Evolutionary conservation across 2,888 invertebrate genomes (phyloP), one percentile per base, ranked within the genome.

Genomic region (Eurois occulta): DNA sequence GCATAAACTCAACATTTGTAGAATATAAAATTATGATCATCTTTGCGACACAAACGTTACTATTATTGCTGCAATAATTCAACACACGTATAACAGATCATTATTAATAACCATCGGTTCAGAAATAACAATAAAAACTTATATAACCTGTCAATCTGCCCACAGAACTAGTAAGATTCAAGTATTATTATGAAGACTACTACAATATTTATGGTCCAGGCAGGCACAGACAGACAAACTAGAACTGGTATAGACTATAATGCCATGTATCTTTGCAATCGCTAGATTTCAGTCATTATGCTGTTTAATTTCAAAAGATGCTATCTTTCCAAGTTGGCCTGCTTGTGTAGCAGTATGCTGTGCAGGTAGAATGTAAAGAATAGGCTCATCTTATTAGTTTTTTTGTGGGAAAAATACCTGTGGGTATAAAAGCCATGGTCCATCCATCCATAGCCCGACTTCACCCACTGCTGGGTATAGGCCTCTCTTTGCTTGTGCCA

Each of bases 241-340:
- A n/a, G n/a, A n/a, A n/a, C n/a, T n/a, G n/a, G n/a, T 66, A 81
- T 77, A 84, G 66, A 75, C 66, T 16, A 43, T 84, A 84, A 84
- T 84, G 75, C 46, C 62, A 83, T 84, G 83, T 84, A 84, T 84
- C 84, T 80, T 70, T 58, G 72, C 81, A 72, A 84, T 84, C 84
- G 70, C n/a, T 81, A 52, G 74, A 84, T 84, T 84, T 84, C 8
- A 75, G 66, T 60, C 75, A 52, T 72, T 76, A 80, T 66, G 72
- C 71, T 46, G 48, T 83, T 83, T 84, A 84, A 83, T 83, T 84
- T 76, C 60, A 58, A 77, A 72, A 72, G 83, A 84, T 84, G 68
- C 1, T 84, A 84, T 80, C 80, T 64, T 60, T 75, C 68, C n/a
- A 24, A 81, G 62, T 41, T 72, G 58, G 72, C 24, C 41, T 41